phyloP scores from a whole-genome alignment of 2,888 invertebrate genomes.

The Drosophila nr. fundita region DNA sequence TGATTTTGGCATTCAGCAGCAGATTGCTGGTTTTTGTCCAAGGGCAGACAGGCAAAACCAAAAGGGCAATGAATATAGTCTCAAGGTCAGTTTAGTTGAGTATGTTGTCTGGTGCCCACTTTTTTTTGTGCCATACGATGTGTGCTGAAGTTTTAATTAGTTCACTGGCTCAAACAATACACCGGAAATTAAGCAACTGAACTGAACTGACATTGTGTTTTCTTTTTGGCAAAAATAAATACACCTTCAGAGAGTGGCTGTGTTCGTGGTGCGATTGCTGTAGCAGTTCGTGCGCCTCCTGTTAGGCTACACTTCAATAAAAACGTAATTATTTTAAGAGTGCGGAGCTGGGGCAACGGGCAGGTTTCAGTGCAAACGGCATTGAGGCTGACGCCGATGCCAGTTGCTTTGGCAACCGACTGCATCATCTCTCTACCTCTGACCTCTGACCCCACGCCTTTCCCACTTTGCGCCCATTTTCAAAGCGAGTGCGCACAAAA shows the following conservation, averaged over 20 bases:
- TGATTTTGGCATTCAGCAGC: constrained; percentile 42
- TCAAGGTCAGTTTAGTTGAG: constrained; percentile 41
- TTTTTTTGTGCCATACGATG: constrained; percentile 38
- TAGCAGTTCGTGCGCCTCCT: constrained; percentile 19
- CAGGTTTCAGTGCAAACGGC: neutral
- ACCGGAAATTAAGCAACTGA: constrained; percentile 74
- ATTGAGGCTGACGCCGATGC: constrained; percentile 12
- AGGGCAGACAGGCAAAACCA: constrained; percentile 40
- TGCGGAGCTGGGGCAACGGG: neutral
- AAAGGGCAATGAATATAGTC: constrained; percentile 9
- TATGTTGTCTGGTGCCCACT: constrained; percentile 46
- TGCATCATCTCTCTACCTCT: constrained; percentile 9
- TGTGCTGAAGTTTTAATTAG: constrained; percentile 77
- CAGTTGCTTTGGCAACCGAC: constrained; percentile 38
- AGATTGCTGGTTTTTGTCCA: constrained; percentile 11
- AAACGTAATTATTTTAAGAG: constrained; percentile 58
- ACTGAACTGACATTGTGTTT: constrained; percentile 56
- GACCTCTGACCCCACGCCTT: neutral
- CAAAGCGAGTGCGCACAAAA: constrained; percentile 10
- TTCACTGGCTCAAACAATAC: constrained; percentile 69
- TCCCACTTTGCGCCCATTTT: neutral
- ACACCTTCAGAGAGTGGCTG: neutral
- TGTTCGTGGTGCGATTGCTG: constrained; percentile 4
- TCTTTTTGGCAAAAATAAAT: constrained; percentile 32
- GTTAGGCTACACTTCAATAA: constrained; percentile 52